Percentiles rank a stretch among this genome's conserved stretches.
Conservation (phyloP, 2,113 vertebrate genomes). For the Chloroceryle aenea region DNA sequence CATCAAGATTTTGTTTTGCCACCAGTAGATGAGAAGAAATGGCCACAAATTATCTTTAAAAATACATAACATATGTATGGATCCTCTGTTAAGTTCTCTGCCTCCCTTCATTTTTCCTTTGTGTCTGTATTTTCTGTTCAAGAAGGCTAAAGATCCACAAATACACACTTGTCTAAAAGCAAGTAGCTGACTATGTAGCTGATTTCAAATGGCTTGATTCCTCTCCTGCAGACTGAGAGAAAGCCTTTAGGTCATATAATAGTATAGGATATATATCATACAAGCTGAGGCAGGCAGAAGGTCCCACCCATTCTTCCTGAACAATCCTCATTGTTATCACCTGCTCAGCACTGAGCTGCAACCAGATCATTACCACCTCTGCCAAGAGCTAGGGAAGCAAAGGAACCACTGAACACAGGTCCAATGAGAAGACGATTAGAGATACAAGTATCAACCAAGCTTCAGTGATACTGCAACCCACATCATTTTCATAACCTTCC, state of each 20-base stretch:
- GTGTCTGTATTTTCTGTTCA: neutral
- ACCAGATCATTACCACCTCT: constrained; percentile 33
- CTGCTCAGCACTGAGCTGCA: constrained; percentile 26
- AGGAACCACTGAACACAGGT: constrained; percentile 32
- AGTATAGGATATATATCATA: constrained; percentile 22
- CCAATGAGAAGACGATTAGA: constrained; percentile 48
- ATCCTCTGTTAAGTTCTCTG: neutral
- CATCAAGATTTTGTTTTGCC: neutral
- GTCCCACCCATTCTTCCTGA: constrained; percentile 60
- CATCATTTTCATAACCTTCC: constrained; percentile 62
- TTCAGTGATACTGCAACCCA: constrained; percentile 41
- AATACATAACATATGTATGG: neutral
- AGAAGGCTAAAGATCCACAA: neutral
- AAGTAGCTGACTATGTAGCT: neutral
- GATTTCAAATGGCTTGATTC: constrained; percentile 22
- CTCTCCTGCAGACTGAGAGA: constrained; percentile 2
- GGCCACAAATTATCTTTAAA: neutral
- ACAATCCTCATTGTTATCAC: constrained; percentile 64
- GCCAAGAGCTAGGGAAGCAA: constrained; percentile 57
- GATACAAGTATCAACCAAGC: constrained; percentile 62
- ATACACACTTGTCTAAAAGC: neutral
- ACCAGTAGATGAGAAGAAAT: neutral
- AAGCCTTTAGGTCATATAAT: constrained; percentile 47
- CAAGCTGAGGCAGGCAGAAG: constrained; percentile 58
- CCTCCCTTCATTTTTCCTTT: neutral